Base-by-base conservation (phyloP, 37 sponge, comb jelly and placozoan genomes). In the Ianthella basta region DNA sequence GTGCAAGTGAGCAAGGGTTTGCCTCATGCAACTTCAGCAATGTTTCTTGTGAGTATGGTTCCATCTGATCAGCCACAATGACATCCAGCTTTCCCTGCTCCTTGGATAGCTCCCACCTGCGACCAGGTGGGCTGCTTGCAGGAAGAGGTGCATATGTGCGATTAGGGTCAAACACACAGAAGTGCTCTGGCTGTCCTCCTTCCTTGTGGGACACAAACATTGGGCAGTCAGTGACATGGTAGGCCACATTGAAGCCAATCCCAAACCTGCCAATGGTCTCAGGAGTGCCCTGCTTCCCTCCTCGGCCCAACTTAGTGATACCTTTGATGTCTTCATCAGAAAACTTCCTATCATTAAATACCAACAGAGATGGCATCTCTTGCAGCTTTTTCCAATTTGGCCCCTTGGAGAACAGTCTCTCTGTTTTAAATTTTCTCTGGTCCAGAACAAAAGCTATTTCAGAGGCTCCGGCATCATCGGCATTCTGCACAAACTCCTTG, bases 171-270 rank as follows among this genome's bases (percentile, higher is more conserved):
- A 93, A 85, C 60, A 88, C 86, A 87, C 94, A 93, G 27, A 90
- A 84, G 57, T 90, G 61, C 35, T 87, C 83, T 0, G 90, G 87
- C n/a, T 53, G 29, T 29, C 88, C 88, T 36, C 66, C 75, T 15
- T 72, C 59, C 3, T 33, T 24, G 37, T 72, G 87, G 18, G 94
- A 88, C 20, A 95, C 78, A 74, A 92, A 95, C 19, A 60, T 86
- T 36, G 96, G 92, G 70, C 96, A 95, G 65, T 95, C 96, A 66
- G 92, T 95, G 59, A 95, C 55, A 81, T 95, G 92, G 63, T 95
- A 95, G 14, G 89, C 92, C 0, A 89, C 90, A 84, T 95, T 95
- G 80, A 95, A 95, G 23, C 96, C 96, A 72, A 95, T 90, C 35
- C 96, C 96, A 89, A 91, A 95, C 50, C 88, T 79, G 8, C 96